These are phyloP conservation scores for Crotalus tigris DNA, from an alignment of 2,113 vertebrate genomes.

Conservation along the genomic window DNA sequence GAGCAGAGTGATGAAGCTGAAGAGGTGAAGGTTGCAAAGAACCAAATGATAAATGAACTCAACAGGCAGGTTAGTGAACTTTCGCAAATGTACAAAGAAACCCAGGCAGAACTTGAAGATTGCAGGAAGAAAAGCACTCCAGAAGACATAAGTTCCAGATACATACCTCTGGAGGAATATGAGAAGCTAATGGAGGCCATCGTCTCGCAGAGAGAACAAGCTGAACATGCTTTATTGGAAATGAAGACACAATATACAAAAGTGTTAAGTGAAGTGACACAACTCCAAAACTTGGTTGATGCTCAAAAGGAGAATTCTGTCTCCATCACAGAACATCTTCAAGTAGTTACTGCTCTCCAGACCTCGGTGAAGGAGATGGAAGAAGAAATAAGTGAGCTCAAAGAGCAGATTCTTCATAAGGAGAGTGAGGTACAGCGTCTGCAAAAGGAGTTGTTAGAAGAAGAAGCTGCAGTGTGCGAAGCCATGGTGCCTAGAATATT, in stretches of 20 bases:
- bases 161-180: constrained; percentile 74
- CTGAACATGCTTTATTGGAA: constrained; percentile 74
- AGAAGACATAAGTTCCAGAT: constrained; percentile 60
- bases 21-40: constrained; percentile 79
- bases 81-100: constrained; percentile 88
- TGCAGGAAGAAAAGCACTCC: constrained; percentile 70
- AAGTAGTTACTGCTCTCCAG: constrained; percentile 81
- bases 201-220: constrained; percentile 72
- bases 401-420: constrained; percentile 75
- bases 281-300: constrained; percentile 79
- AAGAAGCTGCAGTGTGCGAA: constrained; percentile 72
- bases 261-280: constrained; percentile 74
- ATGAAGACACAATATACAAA: constrained; percentile 73
- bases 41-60: constrained; percentile 79
- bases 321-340: constrained; percentile 80
- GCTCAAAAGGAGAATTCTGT: constrained; percentile 80
- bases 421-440: constrained; percentile 75
- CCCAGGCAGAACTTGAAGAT: constrained; percentile 82
- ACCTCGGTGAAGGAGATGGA: constrained; percentile 82
- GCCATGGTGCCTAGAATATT: constrained; percentile 75
- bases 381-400: constrained; percentile 72
- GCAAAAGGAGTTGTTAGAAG: constrained; percentile 76
- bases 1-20: constrained; percentile 79
- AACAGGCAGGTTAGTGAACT: constrained; percentile 85
- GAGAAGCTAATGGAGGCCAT: constrained; percentile 70